Conservation (phyloP, 1,140 invertebrate genomes). For the Coptotermes formosanus region DNA sequence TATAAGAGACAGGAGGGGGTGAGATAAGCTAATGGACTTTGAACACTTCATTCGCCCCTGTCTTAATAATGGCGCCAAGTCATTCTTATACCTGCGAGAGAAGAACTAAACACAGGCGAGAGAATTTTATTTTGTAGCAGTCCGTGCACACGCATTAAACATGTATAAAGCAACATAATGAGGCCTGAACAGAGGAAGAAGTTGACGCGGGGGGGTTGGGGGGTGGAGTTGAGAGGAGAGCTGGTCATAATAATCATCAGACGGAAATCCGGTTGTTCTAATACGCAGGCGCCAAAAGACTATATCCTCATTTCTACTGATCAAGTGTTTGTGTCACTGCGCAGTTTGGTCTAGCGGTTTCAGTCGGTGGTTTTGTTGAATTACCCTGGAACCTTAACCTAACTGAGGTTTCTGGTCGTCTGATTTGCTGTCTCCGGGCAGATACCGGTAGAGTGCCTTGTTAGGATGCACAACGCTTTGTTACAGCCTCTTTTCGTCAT, state of each 20-base stretch:
- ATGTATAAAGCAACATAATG: not conserved
- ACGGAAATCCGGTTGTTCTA: not conserved
- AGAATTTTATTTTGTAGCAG: not conserved
- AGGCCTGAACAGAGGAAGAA: not conserved
- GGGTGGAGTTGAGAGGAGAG: no score
- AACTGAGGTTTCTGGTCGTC: no score
- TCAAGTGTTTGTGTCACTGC: not conserved
- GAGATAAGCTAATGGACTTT: not conserved
- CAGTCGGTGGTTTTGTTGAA: no score
- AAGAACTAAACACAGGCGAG: not conserved
- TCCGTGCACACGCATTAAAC: not conserved
- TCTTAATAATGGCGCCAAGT: not conserved
- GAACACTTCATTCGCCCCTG: not conserved
- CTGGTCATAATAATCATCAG: not conserved
- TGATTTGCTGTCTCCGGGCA: no score
- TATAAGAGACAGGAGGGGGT: not conserved
- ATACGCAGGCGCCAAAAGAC: not conserved
- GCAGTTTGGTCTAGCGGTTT: no score
- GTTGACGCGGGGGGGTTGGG: no score
- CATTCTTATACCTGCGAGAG: not conserved
- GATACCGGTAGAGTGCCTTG: no score
- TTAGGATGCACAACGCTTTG: no score
- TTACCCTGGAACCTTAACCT: no score
- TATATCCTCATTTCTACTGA: not conserved
- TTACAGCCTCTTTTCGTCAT: no score